Percentiles rank a stretch among this genome's conserved stretches.
These are phyloP conservation scores for Ginglymostoma cirratum DNA, from an alignment of 2,113 vertebrate genomes.

Conservation along the genomic window DNA sequence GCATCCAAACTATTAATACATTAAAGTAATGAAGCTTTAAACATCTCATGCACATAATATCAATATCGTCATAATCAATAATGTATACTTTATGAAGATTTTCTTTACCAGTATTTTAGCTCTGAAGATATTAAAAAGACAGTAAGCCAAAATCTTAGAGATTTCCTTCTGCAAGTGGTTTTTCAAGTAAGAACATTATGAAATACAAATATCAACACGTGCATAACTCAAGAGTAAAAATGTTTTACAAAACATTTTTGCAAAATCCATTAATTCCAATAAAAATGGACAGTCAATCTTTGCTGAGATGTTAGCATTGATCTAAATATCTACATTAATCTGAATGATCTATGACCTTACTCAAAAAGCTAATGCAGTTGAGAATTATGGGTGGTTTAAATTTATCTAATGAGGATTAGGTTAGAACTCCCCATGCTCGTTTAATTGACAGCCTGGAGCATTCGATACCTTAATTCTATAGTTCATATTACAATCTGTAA, in stretches of 20 bases:
- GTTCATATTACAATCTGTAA: not conserved
- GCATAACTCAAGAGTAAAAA: not conserved
- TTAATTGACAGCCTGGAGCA: not conserved
- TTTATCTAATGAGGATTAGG: not conserved
- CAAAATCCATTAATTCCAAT: constrained; percentile 21
- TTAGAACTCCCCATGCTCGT: not conserved
- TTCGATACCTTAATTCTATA: constrained; percentile 7
- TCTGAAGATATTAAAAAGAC: not conserved
- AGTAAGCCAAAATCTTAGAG: not conserved
- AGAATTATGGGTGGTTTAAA: not conserved
- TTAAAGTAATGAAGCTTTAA: constrained; percentile 37
- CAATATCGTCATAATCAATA: constrained; percentile 26
- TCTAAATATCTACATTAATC: constrained; percentile 7
- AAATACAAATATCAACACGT: not conserved
- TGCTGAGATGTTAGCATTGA: constrained; percentile 11
- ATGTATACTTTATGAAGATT: not conserved
- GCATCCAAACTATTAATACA: constrained; percentile 65
- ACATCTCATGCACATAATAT: constrained; percentile 38
- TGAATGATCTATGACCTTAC: not conserved
- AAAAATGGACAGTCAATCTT: not conserved
- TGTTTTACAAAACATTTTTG: not conserved
- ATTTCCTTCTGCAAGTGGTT: not conserved
- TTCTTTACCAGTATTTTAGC: not conserved
- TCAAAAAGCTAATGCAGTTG: constrained; percentile 19
- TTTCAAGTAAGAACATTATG: not conserved